phyloP scores from a whole-genome alignment of 2,797 vertebrate species.

The Hemibagrus guttatus region DNA sequence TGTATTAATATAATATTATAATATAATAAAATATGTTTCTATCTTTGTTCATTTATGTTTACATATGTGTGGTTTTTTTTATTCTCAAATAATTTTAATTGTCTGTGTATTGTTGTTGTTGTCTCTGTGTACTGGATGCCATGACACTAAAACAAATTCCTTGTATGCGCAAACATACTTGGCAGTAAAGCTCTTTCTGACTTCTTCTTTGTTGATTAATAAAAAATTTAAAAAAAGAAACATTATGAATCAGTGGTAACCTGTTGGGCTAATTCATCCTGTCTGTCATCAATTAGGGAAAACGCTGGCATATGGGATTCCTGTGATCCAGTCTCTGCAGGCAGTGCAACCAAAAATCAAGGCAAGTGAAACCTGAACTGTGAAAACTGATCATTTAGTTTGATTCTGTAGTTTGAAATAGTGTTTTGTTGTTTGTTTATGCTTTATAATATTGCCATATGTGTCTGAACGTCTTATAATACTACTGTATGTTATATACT shows the following conservation, averaged over 20 bases:
- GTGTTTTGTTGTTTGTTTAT: background rate
- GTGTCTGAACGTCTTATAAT: background rate
- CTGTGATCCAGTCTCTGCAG: conserved; percentile 89
- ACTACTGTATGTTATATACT: background rate
- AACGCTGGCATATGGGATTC: conserved; percentile 90
- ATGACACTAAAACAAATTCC: too few relatives aligned
- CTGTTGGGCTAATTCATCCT: background rate
- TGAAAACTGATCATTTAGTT: conserved; percentile 13
- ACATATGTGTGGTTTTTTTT: too few relatives aligned
- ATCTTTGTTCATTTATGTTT: too few relatives aligned
- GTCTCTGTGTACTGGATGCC: too few relatives aligned
- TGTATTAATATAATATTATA: too few relatives aligned
- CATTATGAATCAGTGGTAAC: background rate
- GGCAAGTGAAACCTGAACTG: conserved; percentile 62
- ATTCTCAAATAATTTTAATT: too few relatives aligned
- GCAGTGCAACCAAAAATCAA: conserved; percentile 81
- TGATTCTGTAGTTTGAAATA: background rate
- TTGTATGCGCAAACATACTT: too few relatives aligned
- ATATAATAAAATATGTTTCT: too few relatives aligned
- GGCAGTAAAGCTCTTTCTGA: too few relatives aligned
- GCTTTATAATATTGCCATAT: background rate
- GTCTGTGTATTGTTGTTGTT: too few relatives aligned
- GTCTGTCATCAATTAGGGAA: conserved; percentile 78
- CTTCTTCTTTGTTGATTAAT: too few relatives aligned
- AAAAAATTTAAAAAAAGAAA: background rate